Evolutionary conservation across 2,888 invertebrate species (phyloP).

Genomic region (Silvanus unidentatus): DNA sequence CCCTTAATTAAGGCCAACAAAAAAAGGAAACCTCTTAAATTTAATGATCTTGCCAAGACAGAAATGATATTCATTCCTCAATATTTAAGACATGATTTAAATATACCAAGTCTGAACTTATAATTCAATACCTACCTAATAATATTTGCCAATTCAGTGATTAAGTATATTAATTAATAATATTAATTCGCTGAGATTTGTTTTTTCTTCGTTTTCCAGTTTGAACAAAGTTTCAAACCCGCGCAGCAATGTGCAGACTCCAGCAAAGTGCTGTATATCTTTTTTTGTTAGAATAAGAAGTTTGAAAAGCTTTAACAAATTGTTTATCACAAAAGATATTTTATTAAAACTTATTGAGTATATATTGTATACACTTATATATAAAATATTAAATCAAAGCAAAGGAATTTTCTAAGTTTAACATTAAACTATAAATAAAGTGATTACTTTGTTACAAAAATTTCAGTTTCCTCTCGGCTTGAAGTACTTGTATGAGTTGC

Average conservation of each 20-base stretch:
- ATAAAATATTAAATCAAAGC: constrained; percentile 19
- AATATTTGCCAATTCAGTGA: too few species aligned
- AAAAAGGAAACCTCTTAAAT: constrained; percentile 30
- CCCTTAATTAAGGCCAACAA: constrained; percentile 39
- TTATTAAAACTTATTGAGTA: neutral
- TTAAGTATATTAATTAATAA: too few species aligned
- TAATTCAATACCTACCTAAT: too few species aligned
- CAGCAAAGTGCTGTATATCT: too few species aligned
- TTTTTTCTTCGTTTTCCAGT: too few species aligned
- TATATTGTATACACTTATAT: neutral
- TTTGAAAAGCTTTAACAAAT: too few species aligned
- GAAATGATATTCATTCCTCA: constrained; percentile 8
- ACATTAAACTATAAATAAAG: constrained; percentile 23
- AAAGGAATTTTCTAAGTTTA: constrained; percentile 24
- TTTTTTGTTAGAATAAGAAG: too few species aligned
- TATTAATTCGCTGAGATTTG: too few species aligned
- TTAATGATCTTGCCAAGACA: constrained; percentile 25
- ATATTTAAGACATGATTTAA: too few species aligned
- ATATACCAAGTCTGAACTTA: too few species aligned
- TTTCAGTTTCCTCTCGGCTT: constrained; percentile 22
- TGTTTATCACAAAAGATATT: neutral
- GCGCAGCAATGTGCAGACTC: too few species aligned
- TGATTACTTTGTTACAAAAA: constrained; percentile 23
- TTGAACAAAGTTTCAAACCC: too few species aligned
- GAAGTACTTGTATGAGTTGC: constrained; percentile 22